Evolutionary conservation across 1,140 invertebrate species (phyloP), one percentile per base, ranked within the genome.

Genomic region (Leptinotarsa lineolata): DNA sequence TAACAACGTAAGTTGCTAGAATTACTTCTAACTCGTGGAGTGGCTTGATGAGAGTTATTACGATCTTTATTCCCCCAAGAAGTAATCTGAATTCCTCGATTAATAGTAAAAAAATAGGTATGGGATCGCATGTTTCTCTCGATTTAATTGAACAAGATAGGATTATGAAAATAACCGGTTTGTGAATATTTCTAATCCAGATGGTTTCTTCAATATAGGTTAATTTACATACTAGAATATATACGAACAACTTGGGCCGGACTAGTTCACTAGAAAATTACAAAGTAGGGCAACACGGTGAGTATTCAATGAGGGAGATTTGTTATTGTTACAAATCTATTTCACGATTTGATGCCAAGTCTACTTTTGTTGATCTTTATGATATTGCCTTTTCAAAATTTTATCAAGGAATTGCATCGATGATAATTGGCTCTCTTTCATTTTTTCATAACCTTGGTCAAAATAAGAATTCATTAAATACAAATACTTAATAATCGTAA

Each of bases 181-280:
- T 63, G 60, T 54, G 60, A 63, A 18, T 63, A 63, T n/a, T 63
- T 63, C 60, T 63, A 63, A 63, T 63, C 58, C 60, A 63, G 60
- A 63, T 63, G 60, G 60, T 63, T 63, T 63, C 60, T 63, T 63
- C 60, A 63, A 63, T 63, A 63, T 63, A 24, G 60, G 60, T 63
- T 63, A 63, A 63, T 63, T 63, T 63, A 63, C 60, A 63, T 63
- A 63, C 60, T 63, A 63, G 60, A 63, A 63, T 24, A 63, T 24
- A 63, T 63, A 63, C 20, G 58, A 59, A 59, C 58, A 59, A 63
- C 60, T 63, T 63, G 60, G 60, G 60, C 60, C 60, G 60, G 60
- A 63, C 60, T 63, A 63, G 60, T 63, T 63, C 60, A 63, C 60
- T 63, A 18, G 60, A 63, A 21, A 63, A 21, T 21, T 63, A n/a